A percentile compares a stretch with the other conserved stretches of the same genome.
Conservation (phyloP, 1,140 invertebrate genomes). For the Protaetia brevitarsis region DNA sequence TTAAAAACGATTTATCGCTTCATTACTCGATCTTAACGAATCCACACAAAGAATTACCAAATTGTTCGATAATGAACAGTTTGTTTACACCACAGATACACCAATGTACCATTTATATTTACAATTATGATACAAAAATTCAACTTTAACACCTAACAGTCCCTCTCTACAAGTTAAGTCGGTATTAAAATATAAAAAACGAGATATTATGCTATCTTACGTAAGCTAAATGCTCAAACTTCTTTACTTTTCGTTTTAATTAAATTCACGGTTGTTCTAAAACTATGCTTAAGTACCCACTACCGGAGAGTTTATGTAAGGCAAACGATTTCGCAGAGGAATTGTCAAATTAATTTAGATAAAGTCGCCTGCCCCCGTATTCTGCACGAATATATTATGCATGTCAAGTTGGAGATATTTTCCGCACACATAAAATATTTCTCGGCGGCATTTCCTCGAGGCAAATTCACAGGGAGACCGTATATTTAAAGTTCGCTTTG, state of each 20-base stretch:
- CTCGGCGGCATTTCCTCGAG: background rate
- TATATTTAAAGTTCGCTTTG: constrained; percentile 12
- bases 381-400: background rate
- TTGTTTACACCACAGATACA: too few species aligned
- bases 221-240: too few species aligned
- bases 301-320: background rate
- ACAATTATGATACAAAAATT: too few species aligned
- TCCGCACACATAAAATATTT: constrained; percentile 16
- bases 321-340: background rate
- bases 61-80: too few species aligned
- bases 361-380: background rate
- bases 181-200: too few species aligned
- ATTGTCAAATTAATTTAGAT: constrained; percentile 13
- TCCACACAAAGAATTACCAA: too few species aligned
- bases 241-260: background rate
- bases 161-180: too few species aligned
- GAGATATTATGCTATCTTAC: too few species aligned
- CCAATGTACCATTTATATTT: too few species aligned
- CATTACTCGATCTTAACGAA: too few species aligned
- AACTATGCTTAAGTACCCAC: background rate
- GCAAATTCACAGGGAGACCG: constrained; percentile 13
- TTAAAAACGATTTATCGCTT: too few species aligned
- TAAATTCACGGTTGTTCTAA: background rate
- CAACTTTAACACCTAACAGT: too few species aligned
- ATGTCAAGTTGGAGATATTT: constrained; percentile 12